Evolutionary conservation across 2,113 vertebrate species (phyloP), one percentile per base, ranked within the genome.

Genomic region (Zosterops hypoxanthus): DNA sequence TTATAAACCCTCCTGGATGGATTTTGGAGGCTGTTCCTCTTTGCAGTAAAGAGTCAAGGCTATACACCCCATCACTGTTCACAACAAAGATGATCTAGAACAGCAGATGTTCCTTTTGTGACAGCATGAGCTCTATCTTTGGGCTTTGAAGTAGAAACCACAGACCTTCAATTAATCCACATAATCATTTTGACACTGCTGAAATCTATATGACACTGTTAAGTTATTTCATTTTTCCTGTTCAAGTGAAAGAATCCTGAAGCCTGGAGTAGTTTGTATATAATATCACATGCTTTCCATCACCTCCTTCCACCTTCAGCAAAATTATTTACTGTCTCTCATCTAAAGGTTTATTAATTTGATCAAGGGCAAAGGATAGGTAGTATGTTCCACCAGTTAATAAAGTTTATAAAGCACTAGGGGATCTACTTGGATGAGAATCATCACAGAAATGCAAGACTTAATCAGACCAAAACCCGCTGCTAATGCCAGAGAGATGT

Each of bases 341-440:
- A 93, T 94, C 71, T 34, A 80, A 82, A 77, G 76, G 49, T 92
- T 95, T 92, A 95, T 94, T 94, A 96, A 95, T 94, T 81, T 83
- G 69, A 89, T 89, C 65, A 91, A 85, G 79, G 87, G 63, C 90
- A 95, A 95, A 95, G 77, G 72, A 82, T 29, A 87, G 47, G 46
- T 66, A 82, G 50, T 20, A 47, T 80, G 75, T 80, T 92, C 85
- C 78, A 82, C 75, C 79, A 83, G 94, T 94, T 94, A 96, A 95
- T 93, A 92, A 92, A 81, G 68, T 93, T 94, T 92, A 94, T 95
- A 96, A 97, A 97, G 90, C 88, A 86, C 93, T 42, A 71, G 82
- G 90, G 94, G 69, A 96, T 91, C 71, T 69, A 79, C 87, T 92
- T 95, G 91, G 86, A 96, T 94, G 71, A 94, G 76, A 94, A 88